Evolutionary conservation across 2,113 vertebrate species (phyloP), one percentile per base, ranked within the genome.

Genomic region (Lota lota): DNA sequence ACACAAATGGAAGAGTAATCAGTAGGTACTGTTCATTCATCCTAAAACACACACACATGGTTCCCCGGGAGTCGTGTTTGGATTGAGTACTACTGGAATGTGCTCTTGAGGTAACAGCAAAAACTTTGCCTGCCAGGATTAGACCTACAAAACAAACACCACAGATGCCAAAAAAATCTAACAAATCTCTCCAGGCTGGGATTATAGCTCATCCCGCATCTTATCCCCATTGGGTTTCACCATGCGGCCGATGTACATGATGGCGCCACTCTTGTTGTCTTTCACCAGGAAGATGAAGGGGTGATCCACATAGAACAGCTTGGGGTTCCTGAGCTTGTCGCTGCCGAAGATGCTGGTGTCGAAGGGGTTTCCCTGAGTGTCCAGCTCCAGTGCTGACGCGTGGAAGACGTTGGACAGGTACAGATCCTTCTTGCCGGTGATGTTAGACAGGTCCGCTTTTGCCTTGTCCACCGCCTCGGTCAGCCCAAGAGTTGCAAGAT

Each of bases 391-490:
- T 67, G 97, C 94, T 0, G 95, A 91, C 0, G 95, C 96, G 0
- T 99, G 97, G 92, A 95, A 96, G 67, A 99, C 88, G 0, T 92
- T 96, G 61, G 96, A 92, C 63, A 99, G 91, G 85, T 99, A 99
- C 3, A 99, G 94, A 64, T 98, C 96, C 78, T 98, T 99, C 91
- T 99, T 98, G 61, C 97, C 97, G 0, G 97, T 98, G 89, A 99
- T 99, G 72, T 96, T 97, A 0, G 97, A 99, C 47, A 99, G 61
- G 80, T 99, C 97, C 0, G 97, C 97, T 74, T 98, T 99, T 75
- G 91, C 89, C 80, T 99, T 99, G 88, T 99, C 95, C 2, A 98
- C 93, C 36, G 95, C 97, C 73, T 98, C 96, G 0, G 96, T 96
- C 79, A 99, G 87, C 66, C 97, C 97, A 4, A 99, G 91, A 1